Base-by-base conservation (phyloP, 92 coral and sea anemone genomes). In the Paramuricea clavata region DNA sequence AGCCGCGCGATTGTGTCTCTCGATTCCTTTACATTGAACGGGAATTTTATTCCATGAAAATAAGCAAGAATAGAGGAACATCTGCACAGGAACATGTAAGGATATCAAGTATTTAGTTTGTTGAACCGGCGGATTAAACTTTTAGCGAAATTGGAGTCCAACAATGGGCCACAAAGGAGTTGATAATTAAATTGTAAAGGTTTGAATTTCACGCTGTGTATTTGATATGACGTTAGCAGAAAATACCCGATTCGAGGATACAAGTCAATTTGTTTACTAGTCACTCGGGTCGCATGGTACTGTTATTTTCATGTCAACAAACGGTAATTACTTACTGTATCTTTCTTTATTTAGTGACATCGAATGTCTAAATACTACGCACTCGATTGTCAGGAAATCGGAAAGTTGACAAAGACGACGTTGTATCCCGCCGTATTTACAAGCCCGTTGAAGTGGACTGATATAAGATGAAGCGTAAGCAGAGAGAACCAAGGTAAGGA, bases 11-110 rank as follows among this genome's bases (percentile, higher is more conserved):
- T 54, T 54, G 16, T 13, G 62, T 65, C 31, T 27, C 39, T 22
- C 30, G 68, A 31, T 12, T 22, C 72, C n/a, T 30, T 65, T 65
- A 65, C 72, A 28, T 25, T 15, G 17, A 65, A 28, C 22, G 19
- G 19, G 6, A 60, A 4, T 28, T 28, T 15, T 19, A 2, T 31
- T 3, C 41, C 72, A 39, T 74, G 74, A 86, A 54, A 93, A 95
- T 61, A 87, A 91, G n/a, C 91, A 86, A 23, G 64, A 95, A 54
- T 3, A 16, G 76, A 93, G 90, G 95, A 89, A 81, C 52, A 83
- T 59, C 39, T 11, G 12, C 72, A 12, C 39, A 31, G 30, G 15
- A 26, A 22, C 6, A 62, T 52, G 73, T 69, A 62, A 76, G 36
- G 25, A 4, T 15, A 8, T 27, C 21, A 35, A 44, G 21, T n/a